phyloP scores from a whole-genome alignment of 1,140 invertebrate genomes.

The Drosophila kanapiae region DNA sequence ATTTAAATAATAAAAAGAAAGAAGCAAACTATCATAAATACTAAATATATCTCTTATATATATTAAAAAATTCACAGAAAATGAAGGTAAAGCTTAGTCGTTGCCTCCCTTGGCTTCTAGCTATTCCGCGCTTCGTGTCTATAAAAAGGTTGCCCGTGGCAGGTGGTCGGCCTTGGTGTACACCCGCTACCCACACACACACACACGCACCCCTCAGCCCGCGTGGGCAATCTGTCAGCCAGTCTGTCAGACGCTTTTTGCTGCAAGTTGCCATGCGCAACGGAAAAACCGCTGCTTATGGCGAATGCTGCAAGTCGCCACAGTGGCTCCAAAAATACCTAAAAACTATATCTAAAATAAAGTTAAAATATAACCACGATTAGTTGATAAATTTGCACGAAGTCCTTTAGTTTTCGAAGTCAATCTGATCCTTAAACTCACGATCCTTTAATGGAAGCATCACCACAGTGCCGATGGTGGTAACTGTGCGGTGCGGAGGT shows the following conservation, averaged over 20 bases:
- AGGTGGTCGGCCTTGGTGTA: conserved; percentile 24
- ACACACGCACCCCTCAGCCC: background rate
- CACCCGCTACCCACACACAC: background rate
- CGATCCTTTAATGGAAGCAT: no score
- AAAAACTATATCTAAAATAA: background rate
- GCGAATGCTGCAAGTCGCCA: conserved; percentile 7
- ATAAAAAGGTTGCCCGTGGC: conserved; percentile 41
- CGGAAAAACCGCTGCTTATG: conserved; percentile 46
- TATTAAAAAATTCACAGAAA: background rate
- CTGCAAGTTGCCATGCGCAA: conserved; percentile 43
- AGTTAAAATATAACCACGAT: no score
- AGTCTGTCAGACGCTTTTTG: conserved; percentile 35
- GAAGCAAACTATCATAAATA: no score
- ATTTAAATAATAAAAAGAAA: background rate
- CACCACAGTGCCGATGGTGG: no score
- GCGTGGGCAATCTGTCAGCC: conserved; percentile 18
- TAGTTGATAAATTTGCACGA: background rate
- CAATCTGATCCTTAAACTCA: no score
- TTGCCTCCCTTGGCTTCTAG: background rate
- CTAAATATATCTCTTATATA: background rate
- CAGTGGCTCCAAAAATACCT: background rate
- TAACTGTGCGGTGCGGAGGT: background rate
- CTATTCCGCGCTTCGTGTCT: background rate
- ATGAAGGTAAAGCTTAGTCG: background rate
- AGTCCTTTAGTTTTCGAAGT: no score